Evolutionary conservation across 2,113 vertebrate species (phyloP).

Genomic region (Caranx melampygus): DNA sequence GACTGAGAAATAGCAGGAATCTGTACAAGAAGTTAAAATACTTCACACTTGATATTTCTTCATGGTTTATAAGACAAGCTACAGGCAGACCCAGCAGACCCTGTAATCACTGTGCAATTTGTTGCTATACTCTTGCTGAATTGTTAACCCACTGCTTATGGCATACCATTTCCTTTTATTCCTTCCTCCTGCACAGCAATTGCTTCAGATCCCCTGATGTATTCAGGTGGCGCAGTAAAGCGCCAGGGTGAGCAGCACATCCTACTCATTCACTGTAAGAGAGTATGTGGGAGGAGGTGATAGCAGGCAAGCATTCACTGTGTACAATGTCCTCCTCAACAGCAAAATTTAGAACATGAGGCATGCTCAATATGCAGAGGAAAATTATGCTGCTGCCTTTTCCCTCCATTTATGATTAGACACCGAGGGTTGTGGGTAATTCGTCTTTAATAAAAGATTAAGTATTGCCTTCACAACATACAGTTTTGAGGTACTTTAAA

Average conservation of each 20-base stretch:
- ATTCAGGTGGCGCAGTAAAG: conserved; percentile 60
- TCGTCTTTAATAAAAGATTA: conserved; percentile 10
- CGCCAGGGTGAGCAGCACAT: conserved; percentile 62
- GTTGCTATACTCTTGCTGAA: conserved; percentile 7
- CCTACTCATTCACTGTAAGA: conserved; percentile 73
- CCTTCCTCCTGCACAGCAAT: conserved; percentile 24
- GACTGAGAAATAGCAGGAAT: background rate
- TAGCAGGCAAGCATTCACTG: conserved; percentile 66
- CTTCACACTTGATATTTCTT: conserved; percentile 12
- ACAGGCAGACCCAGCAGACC: conserved; percentile 7
- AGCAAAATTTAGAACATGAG: conserved; percentile 69
- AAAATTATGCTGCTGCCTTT: conserved; percentile 54
- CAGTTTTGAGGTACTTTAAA: background rate
- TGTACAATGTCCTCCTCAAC: conserved; percentile 72
- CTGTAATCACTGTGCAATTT: conserved; percentile 24
- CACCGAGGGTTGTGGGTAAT: conserved; percentile 14
- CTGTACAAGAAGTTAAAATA: conserved; percentile 1
- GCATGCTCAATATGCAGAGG: conserved; percentile 60
- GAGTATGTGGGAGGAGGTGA: conserved; percentile 80
- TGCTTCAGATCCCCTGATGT: conserved; percentile 46
- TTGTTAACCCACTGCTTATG: background rate
- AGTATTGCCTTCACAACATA: background rate
- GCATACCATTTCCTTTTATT: conserved; percentile 32
- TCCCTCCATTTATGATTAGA: conserved; percentile 38
- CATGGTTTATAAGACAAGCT: conserved; percentile 14